These are phyloP conservation scores for Podarcis cretensis DNA, from an alignment of 2,113 vertebrate species.

Conservation along the genomic window DNA sequence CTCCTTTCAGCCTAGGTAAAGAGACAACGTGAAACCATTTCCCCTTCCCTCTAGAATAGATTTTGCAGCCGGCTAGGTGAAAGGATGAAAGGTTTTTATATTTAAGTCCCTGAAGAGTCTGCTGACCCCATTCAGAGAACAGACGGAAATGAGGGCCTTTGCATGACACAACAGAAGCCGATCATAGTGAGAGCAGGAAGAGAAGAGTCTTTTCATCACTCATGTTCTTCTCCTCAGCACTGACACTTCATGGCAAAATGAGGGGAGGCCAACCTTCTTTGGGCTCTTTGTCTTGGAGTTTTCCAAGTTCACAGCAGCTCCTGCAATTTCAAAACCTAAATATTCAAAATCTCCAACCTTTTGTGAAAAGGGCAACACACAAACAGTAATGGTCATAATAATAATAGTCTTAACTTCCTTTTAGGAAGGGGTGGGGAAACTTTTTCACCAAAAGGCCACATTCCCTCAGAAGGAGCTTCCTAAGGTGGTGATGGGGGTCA, in stretches of 20 bases:
- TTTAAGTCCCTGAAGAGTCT: background rate
- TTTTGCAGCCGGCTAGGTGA: background rate
- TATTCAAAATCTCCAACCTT: background rate
- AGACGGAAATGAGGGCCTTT: background rate
- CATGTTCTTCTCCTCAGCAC: no score
- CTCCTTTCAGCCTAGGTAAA: background rate
- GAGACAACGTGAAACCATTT: background rate
- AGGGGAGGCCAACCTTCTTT: background rate
- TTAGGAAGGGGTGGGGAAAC: no score
- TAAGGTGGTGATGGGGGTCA: no score
- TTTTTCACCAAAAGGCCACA: no score
- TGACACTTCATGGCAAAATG: background rate
- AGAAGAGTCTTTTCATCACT: background rate
- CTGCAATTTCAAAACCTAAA: background rate
- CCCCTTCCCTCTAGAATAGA: background rate
- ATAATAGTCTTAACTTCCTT: background rate
- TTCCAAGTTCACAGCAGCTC: background rate
- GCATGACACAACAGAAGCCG: background rate
- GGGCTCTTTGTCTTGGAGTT: background rate
- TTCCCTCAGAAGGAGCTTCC: no score
- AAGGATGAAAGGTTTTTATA: background rate
- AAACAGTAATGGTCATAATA: background rate
- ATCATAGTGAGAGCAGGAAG: background rate
- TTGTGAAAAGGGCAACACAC: background rate
- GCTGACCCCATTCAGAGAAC: slow-evolving; percentile 3